Evolutionary conservation across 1,140 invertebrate genomes (phyloP).

Genomic region (Pseudomyrmex dendroicus): DNA sequence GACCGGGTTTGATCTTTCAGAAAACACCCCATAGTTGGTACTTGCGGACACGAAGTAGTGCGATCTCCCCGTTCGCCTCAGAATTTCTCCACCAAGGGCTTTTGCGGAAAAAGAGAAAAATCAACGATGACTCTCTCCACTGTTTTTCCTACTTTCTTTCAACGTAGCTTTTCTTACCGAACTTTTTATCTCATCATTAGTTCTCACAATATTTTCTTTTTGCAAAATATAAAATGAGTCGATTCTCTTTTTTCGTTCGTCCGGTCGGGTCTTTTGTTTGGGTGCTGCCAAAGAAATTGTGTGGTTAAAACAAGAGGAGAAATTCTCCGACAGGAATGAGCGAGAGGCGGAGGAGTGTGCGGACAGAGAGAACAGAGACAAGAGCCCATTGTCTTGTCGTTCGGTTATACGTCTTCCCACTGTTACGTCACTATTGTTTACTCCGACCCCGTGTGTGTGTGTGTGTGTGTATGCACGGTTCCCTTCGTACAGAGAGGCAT

Average conservation of each 20-base stretch:
- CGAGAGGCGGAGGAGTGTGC: conserved; percentile 46
- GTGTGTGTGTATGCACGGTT: conserved; percentile 17
- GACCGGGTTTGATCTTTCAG: conserved; percentile 55
- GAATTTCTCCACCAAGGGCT: conserved; percentile 57
- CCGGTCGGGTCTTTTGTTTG: conserved; percentile 65
- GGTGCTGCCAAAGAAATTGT: conserved; percentile 51
- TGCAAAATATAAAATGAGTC: neutral
- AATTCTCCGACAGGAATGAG: conserved; percentile 39
- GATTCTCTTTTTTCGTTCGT: conserved; percentile 47
- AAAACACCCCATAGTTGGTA: conserved; percentile 62
- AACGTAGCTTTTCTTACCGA: neutral
- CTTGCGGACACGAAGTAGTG: neutral
- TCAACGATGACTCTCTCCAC: neutral
- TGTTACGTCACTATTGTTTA: conserved; percentile 80
- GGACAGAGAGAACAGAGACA: conserved; percentile 68
- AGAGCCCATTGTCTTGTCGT: conserved; percentile 77
- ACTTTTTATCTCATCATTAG: neutral
- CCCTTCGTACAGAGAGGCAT: conserved; percentile 13
- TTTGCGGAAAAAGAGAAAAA: neutral
- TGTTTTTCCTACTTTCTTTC: conserved; percentile 5
- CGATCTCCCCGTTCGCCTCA: conserved; percentile 57
- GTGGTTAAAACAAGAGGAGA: conserved; percentile 61
- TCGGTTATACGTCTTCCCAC: conserved; percentile 73
- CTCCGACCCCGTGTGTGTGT: conserved; percentile 36
- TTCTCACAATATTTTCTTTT: neutral